A percentile compares a stretch with the other conserved stretches of the same genome.
Conservation (phyloP, 2,797 vertebrate genomes). For the Urocyon cinereoargenteus region DNA sequence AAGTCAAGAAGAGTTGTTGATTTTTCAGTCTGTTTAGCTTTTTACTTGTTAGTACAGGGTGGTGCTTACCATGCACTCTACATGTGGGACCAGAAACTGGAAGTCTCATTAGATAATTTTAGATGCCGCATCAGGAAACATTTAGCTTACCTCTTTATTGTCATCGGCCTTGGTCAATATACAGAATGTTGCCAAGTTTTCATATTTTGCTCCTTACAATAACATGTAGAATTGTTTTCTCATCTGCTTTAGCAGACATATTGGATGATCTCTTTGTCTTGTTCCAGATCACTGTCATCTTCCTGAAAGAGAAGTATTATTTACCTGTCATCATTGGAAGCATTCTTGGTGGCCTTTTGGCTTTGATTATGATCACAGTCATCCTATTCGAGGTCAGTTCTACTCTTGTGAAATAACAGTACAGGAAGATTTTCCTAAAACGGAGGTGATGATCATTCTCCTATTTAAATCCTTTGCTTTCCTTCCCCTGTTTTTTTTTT, state of each 20-base stretch:
- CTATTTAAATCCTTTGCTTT: slow-evolving; percentile 25
- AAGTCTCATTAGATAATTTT: not conserved
- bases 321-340: slow-evolving; percentile 84
- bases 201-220: slow-evolving; percentile 65
- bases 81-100: not conserved
- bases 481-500: not conserved
- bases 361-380: slow-evolving; percentile 86
- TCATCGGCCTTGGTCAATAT: slow-evolving; percentile 19
- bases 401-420: not conserved
- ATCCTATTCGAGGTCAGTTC: slow-evolving; percentile 88
- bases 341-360: slow-evolving; percentile 86
- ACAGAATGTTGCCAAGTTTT: not conserved
- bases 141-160: not conserved
- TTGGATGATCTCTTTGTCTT: not conserved
- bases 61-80: not conserved
- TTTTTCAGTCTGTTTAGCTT: not conserved
- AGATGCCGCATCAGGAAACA: not conserved
- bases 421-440: not conserved
- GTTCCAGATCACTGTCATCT: slow-evolving; percentile 85
- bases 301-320: slow-evolving; percentile 80
- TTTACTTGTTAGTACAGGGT: not conserved
- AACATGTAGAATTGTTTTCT: not conserved
- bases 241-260: not conserved
- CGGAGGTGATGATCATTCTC: not conserved
- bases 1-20: not conserved